These are phyloP conservation scores for Dermochelys coriacea DNA, from an alignment of 2,797 vertebrate genomes.

Conservation along the genomic window DNA sequence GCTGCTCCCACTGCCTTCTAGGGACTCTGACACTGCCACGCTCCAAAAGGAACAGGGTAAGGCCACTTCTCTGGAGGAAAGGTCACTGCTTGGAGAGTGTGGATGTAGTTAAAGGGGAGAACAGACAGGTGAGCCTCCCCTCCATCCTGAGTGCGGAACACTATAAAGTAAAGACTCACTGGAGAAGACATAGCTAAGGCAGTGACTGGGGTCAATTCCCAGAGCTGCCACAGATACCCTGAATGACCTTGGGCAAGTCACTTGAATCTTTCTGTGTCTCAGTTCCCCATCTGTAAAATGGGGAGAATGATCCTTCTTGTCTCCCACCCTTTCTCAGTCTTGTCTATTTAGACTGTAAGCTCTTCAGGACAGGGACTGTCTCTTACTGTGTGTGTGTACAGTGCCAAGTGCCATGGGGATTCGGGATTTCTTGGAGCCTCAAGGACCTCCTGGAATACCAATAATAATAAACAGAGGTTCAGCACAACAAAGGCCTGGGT, in stretches of 20 bases:
- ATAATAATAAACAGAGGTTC: background rate
- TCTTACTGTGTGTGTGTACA: background rate
- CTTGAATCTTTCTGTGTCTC: background rate
- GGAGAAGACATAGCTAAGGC: background rate
- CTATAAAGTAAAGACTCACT: background rate
- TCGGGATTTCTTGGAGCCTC: too few relatives aligned
- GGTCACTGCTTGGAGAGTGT: background rate
- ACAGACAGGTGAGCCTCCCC: background rate
- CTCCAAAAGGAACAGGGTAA: background rate
- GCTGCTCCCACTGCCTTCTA: background rate
- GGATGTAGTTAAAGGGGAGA: background rate
- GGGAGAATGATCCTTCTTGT: background rate
- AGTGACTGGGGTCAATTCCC: background rate
- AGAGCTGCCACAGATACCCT: background rate
- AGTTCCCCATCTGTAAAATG: background rate
- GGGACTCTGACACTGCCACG: background rate
- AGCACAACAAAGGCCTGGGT: background rate
- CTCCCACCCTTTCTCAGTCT: background rate
- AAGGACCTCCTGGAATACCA: background rate
- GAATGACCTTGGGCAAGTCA: background rate
- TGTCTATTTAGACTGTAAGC: too few relatives aligned
- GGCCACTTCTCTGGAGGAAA: background rate
- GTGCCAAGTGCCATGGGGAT: background rate
- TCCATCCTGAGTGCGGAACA: background rate
- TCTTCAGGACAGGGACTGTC: background rate